phyloP scores from a whole-genome alignment of 2,888 invertebrate species.

The Anodontia alba region DNA sequence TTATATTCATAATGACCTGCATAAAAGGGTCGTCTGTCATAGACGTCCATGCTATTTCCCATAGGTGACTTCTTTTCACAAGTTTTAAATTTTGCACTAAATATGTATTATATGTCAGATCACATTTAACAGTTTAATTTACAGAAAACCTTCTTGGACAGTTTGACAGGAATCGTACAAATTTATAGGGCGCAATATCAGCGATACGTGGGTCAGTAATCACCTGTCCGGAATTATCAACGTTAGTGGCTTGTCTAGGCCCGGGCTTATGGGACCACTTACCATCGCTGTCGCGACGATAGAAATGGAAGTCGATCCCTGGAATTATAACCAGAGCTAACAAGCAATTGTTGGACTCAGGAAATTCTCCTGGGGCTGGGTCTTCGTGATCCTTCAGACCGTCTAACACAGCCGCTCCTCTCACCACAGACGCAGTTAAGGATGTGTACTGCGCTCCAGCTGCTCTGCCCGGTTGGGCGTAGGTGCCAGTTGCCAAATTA shows the following conservation, averaged over 20 bases:
- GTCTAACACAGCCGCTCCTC: neutral
- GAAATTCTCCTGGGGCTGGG: neutral
- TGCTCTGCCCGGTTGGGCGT: neutral
- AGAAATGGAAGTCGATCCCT: neutral
- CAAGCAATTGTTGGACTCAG: neutral
- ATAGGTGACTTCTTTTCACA: too few species aligned
- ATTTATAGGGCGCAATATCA: slow-evolving; percentile 46
- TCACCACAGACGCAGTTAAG: neutral
- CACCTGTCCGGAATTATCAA: slow-evolving; percentile 29
- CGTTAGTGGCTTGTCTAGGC: slow-evolving; percentile 31
- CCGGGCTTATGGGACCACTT: slow-evolving; percentile 55
- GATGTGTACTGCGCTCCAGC: neutral
- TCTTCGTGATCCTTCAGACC: neutral
- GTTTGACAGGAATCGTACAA: slow-evolving; percentile 35
- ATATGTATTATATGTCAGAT: too few species aligned
- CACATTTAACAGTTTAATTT: neutral
- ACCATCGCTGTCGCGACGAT: slow-evolving; percentile 9
- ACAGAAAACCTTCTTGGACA: slow-evolving; percentile 31
- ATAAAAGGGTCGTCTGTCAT: too few species aligned
- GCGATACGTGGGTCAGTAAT: slow-evolving; percentile 47
- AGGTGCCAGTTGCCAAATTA: neutral
- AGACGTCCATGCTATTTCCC: too few species aligned
- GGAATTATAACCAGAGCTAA: neutral
- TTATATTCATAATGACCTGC: too few species aligned
- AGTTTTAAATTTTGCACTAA: too few species aligned